Conservation (phyloP, 2,888 invertebrate species). For the Zonitis immaculata region DNA sequence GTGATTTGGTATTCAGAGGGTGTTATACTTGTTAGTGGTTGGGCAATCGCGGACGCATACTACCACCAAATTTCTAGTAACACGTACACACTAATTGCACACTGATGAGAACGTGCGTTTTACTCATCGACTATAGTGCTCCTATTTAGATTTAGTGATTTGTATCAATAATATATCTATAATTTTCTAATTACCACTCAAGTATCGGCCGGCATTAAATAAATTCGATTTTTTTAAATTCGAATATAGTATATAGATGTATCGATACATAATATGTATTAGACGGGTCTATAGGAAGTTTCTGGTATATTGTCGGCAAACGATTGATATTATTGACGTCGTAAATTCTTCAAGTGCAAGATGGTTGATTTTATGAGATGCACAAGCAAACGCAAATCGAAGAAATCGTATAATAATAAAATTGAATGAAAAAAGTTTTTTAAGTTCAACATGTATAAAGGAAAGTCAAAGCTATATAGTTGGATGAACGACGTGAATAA, state of each 20-base stretch:
- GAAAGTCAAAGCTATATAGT: slow-evolving; percentile 12
- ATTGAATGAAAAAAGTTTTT: background rate
- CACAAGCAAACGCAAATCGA: slow-evolving; percentile 14
- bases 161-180: slow-evolving; percentile 33
- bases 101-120: slow-evolving; percentile 48
- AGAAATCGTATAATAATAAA: background rate
- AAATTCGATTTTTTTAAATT: background rate
- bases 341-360: slow-evolving; percentile 13
- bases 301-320: background rate
- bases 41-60: slow-evolving; percentile 30
- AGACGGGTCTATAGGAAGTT: background rate
- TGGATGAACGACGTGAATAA: slow-evolving; percentile 11
- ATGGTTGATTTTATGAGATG: slow-evolving; percentile 20
- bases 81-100: slow-evolving; percentile 48
- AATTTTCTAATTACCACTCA: too few species aligned
- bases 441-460: background rate
- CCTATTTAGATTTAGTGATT: slow-evolving; percentile 42
- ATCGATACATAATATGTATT: background rate
- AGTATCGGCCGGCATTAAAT: too few species aligned
- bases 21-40: slow-evolving; percentile 45
- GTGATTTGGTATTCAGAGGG: slow-evolving; percentile 45
- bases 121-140: slow-evolving; percentile 41
- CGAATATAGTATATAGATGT: too few species aligned
- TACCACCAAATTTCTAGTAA: slow-evolving; percentile 40
- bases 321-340: slow-evolving; percentile 15